Conservation (phyloP, 2,113 vertebrate species). For the Mobula hypostoma region DNA sequence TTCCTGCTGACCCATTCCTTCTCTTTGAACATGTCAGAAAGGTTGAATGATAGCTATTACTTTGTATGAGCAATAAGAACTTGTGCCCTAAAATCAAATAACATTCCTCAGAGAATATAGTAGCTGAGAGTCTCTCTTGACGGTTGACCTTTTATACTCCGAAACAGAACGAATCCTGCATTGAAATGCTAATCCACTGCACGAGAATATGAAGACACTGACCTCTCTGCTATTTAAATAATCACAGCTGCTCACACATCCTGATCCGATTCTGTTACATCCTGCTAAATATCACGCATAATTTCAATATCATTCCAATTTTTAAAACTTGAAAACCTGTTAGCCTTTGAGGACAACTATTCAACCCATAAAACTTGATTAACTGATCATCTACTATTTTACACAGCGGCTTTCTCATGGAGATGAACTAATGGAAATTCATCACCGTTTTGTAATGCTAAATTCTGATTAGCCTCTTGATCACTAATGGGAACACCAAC, state of each 20-base stretch:
- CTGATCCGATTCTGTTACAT: not conserved
- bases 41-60: not conserved
- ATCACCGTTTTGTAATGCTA: not conserved
- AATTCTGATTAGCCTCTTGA: not conserved
- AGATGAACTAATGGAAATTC: not conserved
- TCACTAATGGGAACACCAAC: not conserved
- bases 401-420: not conserved
- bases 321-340: not conserved
- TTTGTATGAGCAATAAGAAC: not conserved
- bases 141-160: not conserved
- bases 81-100: not conserved
- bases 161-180: not conserved
- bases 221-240: not conserved
- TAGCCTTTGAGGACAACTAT: not conserved
- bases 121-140: not conserved
- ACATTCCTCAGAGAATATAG: not conserved
- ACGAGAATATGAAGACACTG: not conserved
- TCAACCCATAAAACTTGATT: not conserved
- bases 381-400: not conserved
- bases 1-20: no score
- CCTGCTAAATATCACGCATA: not conserved
- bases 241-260: not conserved
- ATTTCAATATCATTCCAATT: not conserved
- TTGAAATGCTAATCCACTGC: no score
- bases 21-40: no score